Base-by-base conservation (phyloP, 2,113 vertebrate species). In the Salvelinus sp. region DNA sequence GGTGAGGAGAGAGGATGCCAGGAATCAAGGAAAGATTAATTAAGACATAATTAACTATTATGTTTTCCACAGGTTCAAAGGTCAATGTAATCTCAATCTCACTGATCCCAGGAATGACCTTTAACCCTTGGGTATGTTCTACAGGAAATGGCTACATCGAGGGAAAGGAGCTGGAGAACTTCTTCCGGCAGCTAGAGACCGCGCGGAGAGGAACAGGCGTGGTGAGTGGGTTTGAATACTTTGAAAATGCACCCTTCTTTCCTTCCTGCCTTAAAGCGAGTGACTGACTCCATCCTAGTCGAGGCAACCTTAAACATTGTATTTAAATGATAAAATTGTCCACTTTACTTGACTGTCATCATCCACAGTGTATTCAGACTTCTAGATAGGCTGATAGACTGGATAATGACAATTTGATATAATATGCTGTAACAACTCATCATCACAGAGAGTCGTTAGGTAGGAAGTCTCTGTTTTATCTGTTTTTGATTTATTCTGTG, bases 121-220 rank as follows among this genome's bases (percentile, higher is more conserved):
- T 58, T 80, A 57, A 74, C 69, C 4, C 1, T 66, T 33, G 66
- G 27, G 50, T 54, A 7, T 60, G 48, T 58, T 50, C 72, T 71
- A 30, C 87, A 98, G 97, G 97, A 86, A 98, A 99, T 75, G 97
- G 97, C 18, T 99, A 94, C 86, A 98, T 99, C 3, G 96, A 98
- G 93, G 97, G 96, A 33, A 97, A 96, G 86, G 97, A 99, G 83
- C 91, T 99, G 91, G 96, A 98, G 89, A 94, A 95, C 88, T 99
- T 99, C 90, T 96, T 98, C 91, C 94, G 91, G 80, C 96, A 99
- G 90, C 87, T 99, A 89, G 96, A 98, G 91, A 89, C 89, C 0
- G 93, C 93, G 0, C 93, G 97, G 73, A 95, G 93, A 90, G 96
- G 95, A 57, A 89, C 93, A 0, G 94, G 94, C 65, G 88, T 94